Conservation (phyloP, 2,113 vertebrate species). For the Dendropsophus ebraccatus region DNA sequence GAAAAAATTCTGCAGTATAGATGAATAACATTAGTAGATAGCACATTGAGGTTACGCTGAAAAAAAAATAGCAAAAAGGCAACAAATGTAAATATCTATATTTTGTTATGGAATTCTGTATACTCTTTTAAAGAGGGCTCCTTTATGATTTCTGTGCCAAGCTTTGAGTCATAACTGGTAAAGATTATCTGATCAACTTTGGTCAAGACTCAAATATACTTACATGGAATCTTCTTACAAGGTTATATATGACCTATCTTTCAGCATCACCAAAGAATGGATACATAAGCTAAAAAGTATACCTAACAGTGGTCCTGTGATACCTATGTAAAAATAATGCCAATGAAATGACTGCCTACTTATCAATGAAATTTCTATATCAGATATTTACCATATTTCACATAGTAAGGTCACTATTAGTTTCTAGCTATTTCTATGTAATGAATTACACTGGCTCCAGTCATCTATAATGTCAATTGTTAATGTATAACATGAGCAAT, state of each 20-base stretch:
- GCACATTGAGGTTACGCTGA: neutral
- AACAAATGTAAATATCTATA: slow-evolving; percentile 5
- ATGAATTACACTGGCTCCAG: neutral
- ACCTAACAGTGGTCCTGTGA: neutral
- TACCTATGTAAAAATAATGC: neutral
- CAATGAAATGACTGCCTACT: neutral
- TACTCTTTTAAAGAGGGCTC: neutral
- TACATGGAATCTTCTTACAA: neutral
- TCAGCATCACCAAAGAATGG: neutral
- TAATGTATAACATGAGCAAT: neutral
- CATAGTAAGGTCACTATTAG: neutral
- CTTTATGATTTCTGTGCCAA: neutral
- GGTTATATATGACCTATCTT: neutral
- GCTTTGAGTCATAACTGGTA: neutral
- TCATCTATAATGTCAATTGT: neutral
- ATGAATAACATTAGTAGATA: neutral
- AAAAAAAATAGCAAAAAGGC: neutral
- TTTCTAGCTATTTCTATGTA: neutral
- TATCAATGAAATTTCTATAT: neutral
- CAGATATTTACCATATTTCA: neutral
- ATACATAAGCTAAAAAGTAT: neutral
- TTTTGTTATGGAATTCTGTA: neutral
- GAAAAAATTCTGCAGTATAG: neutral
- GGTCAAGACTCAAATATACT: neutral
- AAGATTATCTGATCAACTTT: neutral